Conservation (phyloP, 2,888 invertebrate species). For the Cryptus armator region DNA sequence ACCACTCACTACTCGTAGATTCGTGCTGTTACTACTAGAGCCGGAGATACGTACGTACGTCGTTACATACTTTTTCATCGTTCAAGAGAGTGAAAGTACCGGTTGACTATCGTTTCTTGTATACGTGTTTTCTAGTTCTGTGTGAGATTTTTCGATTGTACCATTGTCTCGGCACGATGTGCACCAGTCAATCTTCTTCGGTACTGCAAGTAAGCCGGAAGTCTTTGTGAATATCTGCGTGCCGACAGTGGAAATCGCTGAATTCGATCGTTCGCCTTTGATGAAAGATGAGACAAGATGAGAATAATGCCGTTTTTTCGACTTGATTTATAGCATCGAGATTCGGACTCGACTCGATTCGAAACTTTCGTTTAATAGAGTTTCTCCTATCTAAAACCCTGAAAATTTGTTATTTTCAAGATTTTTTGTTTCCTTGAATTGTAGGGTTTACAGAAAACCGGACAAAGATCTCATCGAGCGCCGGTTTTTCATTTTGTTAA, state of each 20-base stretch:
- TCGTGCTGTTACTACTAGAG: constrained; percentile 33
- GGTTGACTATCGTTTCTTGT: constrained; percentile 41
- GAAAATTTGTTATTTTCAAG: too few species aligned
- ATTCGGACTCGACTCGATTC: constrained; percentile 54
- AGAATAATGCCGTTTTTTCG: constrained; percentile 16
- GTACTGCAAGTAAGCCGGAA: constrained; percentile 58
- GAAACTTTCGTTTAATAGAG: background rate
- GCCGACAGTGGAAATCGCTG: constrained; percentile 41
- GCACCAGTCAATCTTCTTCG: constrained; percentile 68
- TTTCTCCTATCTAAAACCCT: background rate
- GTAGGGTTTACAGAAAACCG: too few species aligned
- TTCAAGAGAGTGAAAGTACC: constrained; percentile 63
- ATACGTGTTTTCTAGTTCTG: constrained; percentile 14
- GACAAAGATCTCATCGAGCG: too few species aligned
- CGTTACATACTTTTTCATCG: constrained; percentile 27
- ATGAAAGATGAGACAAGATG: constrained; percentile 22
- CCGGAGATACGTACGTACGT: constrained; percentile 14
- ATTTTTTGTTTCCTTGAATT: too few species aligned
- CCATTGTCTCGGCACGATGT: constrained; percentile 68
- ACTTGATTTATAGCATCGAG: constrained; percentile 25
- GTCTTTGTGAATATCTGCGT: constrained; percentile 55
- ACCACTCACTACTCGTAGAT: constrained; percentile 22
- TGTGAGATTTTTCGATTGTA: constrained; percentile 69
- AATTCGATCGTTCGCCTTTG: constrained; percentile 47
- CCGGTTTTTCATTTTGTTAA: too few species aligned